Evolutionary conservation across 2,888 invertebrate genomes (phyloP).

Genomic region (Agriopis marginaria): DNA sequence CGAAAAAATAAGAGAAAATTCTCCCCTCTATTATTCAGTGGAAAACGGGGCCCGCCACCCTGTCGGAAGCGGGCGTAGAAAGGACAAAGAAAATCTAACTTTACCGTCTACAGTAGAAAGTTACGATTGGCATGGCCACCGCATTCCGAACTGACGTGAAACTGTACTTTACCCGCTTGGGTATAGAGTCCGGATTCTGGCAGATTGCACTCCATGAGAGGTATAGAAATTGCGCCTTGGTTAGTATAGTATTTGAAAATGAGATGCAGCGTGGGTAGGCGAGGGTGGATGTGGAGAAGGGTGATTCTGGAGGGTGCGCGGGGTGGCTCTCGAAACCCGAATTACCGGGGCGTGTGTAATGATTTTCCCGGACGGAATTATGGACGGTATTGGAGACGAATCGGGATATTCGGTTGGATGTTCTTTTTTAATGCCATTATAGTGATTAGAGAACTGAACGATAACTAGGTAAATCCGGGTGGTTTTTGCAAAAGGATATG

Average conservation of each 20-base stretch:
- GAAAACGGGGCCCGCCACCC: constrained; percentile 63
- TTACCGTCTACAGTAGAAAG: constrained; percentile 71
- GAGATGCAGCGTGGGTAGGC: constrained; percentile 80
- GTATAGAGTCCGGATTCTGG: constrained; percentile 69
- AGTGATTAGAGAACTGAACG: constrained; percentile 57
- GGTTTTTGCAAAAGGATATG: constrained; percentile 24
- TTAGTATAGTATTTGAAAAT: constrained; percentile 81
- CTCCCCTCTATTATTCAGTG: constrained; percentile 82
- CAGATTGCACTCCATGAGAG: constrained; percentile 53
- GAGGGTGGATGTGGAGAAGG: constrained; percentile 48
- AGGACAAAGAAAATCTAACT: constrained; percentile 77
- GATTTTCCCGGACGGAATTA: constrained; percentile 85
- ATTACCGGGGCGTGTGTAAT: constrained; percentile 86
- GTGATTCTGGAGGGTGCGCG: constrained; percentile 46
- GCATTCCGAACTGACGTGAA: constrained; percentile 44
- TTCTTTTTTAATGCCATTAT: constrained; percentile 64
- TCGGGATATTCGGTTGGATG: constrained; percentile 62
- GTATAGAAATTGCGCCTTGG: constrained; percentile 72
- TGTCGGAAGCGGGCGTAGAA: constrained; percentile 62
- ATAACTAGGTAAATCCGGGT: constrained; percentile 45
- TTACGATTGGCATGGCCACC: constrained; percentile 70
- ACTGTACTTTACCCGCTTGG: constrained; percentile 58
- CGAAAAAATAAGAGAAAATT: constrained; percentile 80
- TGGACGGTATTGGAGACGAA: constrained; percentile 79
- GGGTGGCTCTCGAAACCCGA: constrained; percentile 80